Base-by-base conservation (phyloP, 2,888 invertebrate species). In the Melipona beecheii region DNA sequence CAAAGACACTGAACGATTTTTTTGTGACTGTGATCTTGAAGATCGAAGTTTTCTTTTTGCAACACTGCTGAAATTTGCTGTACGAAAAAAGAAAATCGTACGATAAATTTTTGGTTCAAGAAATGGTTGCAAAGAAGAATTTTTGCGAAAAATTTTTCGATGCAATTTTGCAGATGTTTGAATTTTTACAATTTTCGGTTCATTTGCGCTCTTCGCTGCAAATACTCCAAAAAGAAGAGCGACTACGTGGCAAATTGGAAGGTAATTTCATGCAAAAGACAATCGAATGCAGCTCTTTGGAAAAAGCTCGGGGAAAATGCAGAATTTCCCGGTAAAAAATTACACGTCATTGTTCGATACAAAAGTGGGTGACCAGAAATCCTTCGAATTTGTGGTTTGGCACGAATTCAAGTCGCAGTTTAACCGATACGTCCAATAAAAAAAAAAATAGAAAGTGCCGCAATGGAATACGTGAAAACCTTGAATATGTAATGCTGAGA, bases 401-500 rank as follows among this genome's bases (percentile, higher is more conserved):
- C 81, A 78, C 79, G 78, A 65, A 70, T 78, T 82, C 81, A 82
- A 82, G 70, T 82, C 65, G 65, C 79, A 74, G 66, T 78, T 78
- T 64, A 82, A 82, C 81, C 50, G 69, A 73, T 73, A 81, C 62
- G 50, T 78, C 64, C 64, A 21, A 31, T 13, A 31, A 19, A 62
- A 81, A 71, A 81, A 71, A 71, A 76, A 80, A 80, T 72, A 58
- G 58, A 52, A 60, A 80, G 60, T 72, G 66, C 27, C 31, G 71
- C 66, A 54, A 58, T 49, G 60, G 54, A 24, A 58, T 27, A 58
- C 52, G 60, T 58, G 64, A 71, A 54, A 66, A 9, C 11, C 43
- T 49, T 21, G 43, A 52, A 68, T 31, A 62, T 43, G 43, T 36
- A 56, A 17, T 17, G 54, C 49, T 2, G 17, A 36, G 54, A 62